Evolutionary conservation across 1,140 invertebrate species (phyloP), one percentile per base, ranked within the genome.

Genomic region (Heliconius melpomene): DNA sequence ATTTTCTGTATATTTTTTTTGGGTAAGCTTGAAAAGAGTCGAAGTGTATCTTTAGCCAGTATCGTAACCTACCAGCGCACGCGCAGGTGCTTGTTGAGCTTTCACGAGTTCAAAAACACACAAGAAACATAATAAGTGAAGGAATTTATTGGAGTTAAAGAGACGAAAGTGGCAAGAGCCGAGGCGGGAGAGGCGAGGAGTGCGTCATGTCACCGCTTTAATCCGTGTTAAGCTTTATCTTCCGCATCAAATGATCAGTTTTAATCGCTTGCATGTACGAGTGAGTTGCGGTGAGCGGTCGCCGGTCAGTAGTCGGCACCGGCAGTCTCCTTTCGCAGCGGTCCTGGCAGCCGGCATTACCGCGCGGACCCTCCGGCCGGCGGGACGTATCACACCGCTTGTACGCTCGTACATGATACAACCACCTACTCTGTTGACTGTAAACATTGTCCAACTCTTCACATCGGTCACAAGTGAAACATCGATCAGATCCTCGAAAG

Each of bases 301-400:
- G 78, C 78, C 82, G 81, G 79, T n/a, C 50, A 52, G 50, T 70
- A 29, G 23, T 26, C 70, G 26, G 8, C 29, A n/a, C 23, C 26
- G 23, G 70, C 32, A 71, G 70, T 86, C 86, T 86, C 84, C 84
- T 86, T 84, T 87, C 84, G 78, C 80, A 78, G 54, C 80, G 81
- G 60, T 86, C 80, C 80, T 82, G 80, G 82, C 83, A 60, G 36
- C 46, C 82, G 75, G 77, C 83, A 88, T 81, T 81, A 82, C 82
- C 84, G 87, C 82, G 75, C 84, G 81, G 83, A 82, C 77, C 81
- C 73, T 72, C 76, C 79, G 77, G 82, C 80, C 78, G 84, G 83
- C 82, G 84, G 85, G 84, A 88, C 87, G 85, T 79, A 72, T 83
- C 20, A 32, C 29, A 36, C 29, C 29, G 18, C 3, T 7, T 16